phyloP scores from a whole-genome alignment of 1,140 invertebrate species.

The Oryzaephilus surinamensis region DNA sequence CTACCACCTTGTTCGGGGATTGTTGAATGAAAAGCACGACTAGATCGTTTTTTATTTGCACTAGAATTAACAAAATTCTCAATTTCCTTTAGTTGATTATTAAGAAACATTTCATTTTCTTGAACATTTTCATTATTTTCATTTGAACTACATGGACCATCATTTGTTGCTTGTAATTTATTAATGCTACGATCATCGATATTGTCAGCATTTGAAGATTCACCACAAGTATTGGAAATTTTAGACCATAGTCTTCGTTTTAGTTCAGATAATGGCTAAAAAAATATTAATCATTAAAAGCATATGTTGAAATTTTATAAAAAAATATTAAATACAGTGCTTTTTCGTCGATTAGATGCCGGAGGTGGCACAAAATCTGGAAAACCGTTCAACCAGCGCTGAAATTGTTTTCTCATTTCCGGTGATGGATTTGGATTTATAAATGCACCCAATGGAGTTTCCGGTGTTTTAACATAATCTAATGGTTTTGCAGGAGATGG shows the following conservation, averaged over 20 bases:
- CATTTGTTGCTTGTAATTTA: conserved; percentile 14
- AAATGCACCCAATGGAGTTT: conserved; percentile 44
- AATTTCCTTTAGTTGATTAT: conserved; percentile 21
- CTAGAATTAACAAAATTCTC: conserved; percentile 23
- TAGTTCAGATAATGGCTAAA: conserved; percentile 43
- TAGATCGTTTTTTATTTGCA: conserved; percentile 13
- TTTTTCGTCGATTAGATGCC: conserved; percentile 30
- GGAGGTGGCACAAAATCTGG: conserved; percentile 37
- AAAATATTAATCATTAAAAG: conserved; percentile 15
- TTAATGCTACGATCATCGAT: conserved; percentile 13
- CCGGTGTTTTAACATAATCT: conserved; percentile 41
- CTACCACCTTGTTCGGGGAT: neutral
- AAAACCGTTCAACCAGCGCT: conserved; percentile 40
- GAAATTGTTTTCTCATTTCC: conserved; percentile 38
- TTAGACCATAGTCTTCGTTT: conserved; percentile 38
- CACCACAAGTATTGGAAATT: neutral
- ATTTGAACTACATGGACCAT: neutral
- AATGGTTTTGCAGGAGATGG: neutral
- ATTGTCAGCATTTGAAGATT: too few relatives aligned
- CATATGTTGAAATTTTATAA: conserved; percentile 1
- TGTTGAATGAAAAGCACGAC: conserved; percentile 8
- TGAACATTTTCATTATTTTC: neutral
- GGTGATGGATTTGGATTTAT: conserved; percentile 40
- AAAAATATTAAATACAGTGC: conserved; percentile 35
- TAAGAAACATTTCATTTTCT: conserved; percentile 1